Evolutionary conservation across 2,888 invertebrate species (phyloP).

Genomic region (Athetis lepigone): DNA sequence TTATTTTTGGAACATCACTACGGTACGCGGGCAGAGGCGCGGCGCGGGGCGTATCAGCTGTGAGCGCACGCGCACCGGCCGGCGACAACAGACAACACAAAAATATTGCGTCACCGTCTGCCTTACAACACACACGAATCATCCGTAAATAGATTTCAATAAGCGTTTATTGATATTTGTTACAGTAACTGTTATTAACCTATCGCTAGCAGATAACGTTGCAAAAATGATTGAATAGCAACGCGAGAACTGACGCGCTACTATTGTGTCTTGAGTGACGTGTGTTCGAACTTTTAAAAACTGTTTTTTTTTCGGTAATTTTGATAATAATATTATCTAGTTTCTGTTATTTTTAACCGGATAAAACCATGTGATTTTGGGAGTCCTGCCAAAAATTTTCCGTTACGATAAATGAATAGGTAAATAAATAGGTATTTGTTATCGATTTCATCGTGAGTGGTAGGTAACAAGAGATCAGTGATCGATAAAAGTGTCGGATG

Average conservation of each 20-base stretch:
- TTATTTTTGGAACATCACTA: conserved; percentile 18
- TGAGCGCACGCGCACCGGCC: neutral
- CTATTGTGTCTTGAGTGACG: no score
- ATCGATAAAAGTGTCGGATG: neutral
- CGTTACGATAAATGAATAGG: neutral
- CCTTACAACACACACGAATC: neutral
- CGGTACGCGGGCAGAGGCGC: neutral
- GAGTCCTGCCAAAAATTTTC: neutral
- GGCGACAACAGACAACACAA: neutral
- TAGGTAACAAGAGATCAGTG: conserved; percentile 1
- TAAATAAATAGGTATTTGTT: conserved; percentile 4
- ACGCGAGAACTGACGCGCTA: no score
- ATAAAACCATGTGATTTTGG: neutral
- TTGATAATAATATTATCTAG: neutral
- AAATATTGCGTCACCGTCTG: neutral
- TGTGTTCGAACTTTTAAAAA: no score
- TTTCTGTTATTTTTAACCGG: neutral
- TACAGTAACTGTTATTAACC: neutral
- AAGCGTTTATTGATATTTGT: neutral
- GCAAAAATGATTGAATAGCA: neutral
- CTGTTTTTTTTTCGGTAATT: neutral
- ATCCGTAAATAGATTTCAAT: neutral
- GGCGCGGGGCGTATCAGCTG: conserved; percentile 1
- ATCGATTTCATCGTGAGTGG: conserved; percentile 5
- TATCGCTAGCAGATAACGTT: neutral